These are phyloP conservation scores for Heliothis subflexa DNA, from an alignment of 1,140 invertebrate species.

Conservation along the genomic window DNA sequence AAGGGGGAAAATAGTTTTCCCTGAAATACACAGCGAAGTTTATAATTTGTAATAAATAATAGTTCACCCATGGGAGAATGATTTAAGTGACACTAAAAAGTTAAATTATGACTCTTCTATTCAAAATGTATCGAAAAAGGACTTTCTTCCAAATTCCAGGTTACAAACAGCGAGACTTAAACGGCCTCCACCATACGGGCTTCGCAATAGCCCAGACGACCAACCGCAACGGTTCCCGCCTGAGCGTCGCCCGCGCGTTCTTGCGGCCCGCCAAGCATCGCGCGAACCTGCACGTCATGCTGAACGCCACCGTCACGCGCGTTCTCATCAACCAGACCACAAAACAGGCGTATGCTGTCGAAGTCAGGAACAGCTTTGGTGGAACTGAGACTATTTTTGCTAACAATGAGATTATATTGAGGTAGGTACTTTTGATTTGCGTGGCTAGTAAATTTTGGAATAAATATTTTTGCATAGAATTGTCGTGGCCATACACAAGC, in stretches of 20 bases:
- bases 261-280: constrained; percentile 92
- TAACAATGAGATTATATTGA: constrained; percentile 89
- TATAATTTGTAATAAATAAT: too few species aligned
- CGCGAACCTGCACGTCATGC: constrained; percentile 91
- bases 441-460: too few species aligned
- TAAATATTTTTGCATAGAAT: too few species aligned
- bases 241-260: constrained; percentile 93
- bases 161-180: constrained; percentile 93
- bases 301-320: constrained; percentile 91
- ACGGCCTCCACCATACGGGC: constrained; percentile 92
- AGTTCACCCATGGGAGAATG: too few species aligned
- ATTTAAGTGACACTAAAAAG: neutral
- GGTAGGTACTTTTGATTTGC: constrained; percentile 47
- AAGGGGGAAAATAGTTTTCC: too few species aligned
- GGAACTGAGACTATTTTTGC: constrained; percentile 87
- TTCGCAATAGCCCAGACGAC: constrained; percentile 96
- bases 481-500: too few species aligned
- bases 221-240: constrained; percentile 94
- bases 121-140: too few species aligned
- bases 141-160: constrained; percentile 82
- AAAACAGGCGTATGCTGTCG: constrained; percentile 86
- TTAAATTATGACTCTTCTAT: neutral
- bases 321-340: constrained; percentile 87
- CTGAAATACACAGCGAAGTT: too few species aligned
- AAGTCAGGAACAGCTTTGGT: constrained; percentile 88